Base-by-base conservation (phyloP, 2,797 vertebrate species). In the Molossus molossus region DNA sequence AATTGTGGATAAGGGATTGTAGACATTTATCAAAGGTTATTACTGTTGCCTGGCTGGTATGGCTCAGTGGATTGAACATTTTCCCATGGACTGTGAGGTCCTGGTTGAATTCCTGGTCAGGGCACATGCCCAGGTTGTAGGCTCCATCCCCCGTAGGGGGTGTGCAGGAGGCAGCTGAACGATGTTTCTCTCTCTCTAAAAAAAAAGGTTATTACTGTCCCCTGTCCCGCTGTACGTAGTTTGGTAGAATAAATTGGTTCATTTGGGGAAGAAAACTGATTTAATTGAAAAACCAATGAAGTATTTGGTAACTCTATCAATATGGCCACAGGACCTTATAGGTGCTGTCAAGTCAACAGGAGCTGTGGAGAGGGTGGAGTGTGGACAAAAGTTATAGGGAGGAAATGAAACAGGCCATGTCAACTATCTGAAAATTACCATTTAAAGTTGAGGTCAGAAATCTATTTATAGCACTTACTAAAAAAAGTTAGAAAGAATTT, bases 1-100 rank as follows among this genome's bases (percentile, higher is more conserved):
- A 87, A 75, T n/a, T 87, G 33, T 91, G 64, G 45, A 25, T 87
- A 25, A 87, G 55, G 29, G 58, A 79, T 37, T 94, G 29, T 55
- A 33, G 14, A 45, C 40, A 50, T 85, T 45, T 48, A 69, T 12
- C 27, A 85, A 64, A 87, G 33, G 37, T 55, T 45, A 45, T 48
- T 27, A 57, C 40, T 45, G 40, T 45, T 6, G 40, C 40, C 40
- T 45, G 40, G 40, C 40, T 6, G 6, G 40, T 45, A 3, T 45
- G 40, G 40, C 40, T 45, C 40, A 45, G 40, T 45, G 40, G 40
- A 45, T 45, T 45, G 40, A 45, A 45, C 6, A 6, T 45, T 6
- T 5, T 45, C 40, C 40, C 6, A 6, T 45, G 40, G 40, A 45
- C 40, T 45, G 40, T 45, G 40, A 45, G 40, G 40, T 45, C 40